Conservation (phyloP, 2,113 vertebrate genomes). For the Dendrocopos noguchii region DNA sequence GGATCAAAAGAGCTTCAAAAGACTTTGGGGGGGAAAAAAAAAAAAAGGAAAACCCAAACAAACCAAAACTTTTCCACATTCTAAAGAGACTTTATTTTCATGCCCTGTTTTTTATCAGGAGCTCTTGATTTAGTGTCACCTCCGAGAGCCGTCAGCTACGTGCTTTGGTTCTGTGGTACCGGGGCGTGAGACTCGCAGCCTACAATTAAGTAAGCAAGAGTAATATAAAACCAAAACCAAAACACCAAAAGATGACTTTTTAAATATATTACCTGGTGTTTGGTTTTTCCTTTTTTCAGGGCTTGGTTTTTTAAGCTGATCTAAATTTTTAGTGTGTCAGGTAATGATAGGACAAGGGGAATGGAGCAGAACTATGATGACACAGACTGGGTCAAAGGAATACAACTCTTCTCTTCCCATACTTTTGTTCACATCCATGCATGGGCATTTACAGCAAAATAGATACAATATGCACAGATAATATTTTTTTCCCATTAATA, state of each 20-base stretch:
- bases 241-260: not conserved
- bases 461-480: too few species aligned
- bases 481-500: too few species aligned
- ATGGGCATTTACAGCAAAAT: too few species aligned
- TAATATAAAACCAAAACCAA: not conserved
- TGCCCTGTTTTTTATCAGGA: slow-evolving; percentile 31
- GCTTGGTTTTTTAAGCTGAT: not conserved
- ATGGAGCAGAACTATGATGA: too few species aligned
- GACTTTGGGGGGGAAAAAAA: slow-evolving; percentile 34
- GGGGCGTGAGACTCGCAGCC: not conserved
- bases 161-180: not conserved
- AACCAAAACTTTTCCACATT: slow-evolving; percentile 68
- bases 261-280: not conserved
- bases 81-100: slow-evolving; percentile 39
- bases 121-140: not conserved
- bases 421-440: too few species aligned
- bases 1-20: slow-evolving; percentile 86
- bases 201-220: not conserved
- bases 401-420: too few species aligned
- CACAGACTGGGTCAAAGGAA: too few species aligned
- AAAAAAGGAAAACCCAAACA: too few species aligned
- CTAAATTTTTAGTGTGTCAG: not conserved
- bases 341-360: too few species aligned
- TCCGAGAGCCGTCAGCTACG: not conserved
- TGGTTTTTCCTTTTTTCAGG: not conserved